Conservation (phyloP, 2,888 invertebrate genomes). For the Luperina nickerlii region DNA sequence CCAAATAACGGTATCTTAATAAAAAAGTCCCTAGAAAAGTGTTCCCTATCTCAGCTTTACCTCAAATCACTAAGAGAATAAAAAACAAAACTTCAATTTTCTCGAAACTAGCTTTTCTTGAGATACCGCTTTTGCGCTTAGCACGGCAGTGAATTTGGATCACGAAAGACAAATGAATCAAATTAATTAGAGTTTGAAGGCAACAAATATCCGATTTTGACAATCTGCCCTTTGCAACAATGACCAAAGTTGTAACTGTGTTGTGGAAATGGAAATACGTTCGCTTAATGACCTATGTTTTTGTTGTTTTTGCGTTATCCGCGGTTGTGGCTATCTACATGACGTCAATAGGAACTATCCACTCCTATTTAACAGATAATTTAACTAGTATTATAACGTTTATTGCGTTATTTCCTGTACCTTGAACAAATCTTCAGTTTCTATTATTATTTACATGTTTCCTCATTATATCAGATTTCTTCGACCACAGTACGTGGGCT, state of each 20-base stretch:
- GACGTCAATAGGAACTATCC: slow-evolving; percentile 11
- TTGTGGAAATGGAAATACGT: slow-evolving; percentile 29
- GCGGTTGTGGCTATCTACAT: slow-evolving; percentile 38
- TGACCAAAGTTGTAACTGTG: slow-evolving; percentile 31
- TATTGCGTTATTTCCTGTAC: slow-evolving; percentile 26
- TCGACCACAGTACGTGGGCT: slow-evolving; percentile 70
- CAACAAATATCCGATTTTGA: background rate
- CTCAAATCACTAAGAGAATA: too few species aligned
- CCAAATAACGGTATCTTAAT: too few species aligned
- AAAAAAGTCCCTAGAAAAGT: too few species aligned
- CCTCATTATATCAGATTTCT: slow-evolving; percentile 46
- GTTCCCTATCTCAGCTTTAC: too few species aligned
- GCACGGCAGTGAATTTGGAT: too few species aligned
- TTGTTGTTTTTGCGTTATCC: background rate
- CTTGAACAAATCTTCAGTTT: slow-evolving; percentile 20
- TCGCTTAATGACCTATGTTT: slow-evolving; percentile 32
- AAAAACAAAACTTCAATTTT: too few species aligned
- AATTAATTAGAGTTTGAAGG: slow-evolving; percentile 13
- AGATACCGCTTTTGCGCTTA: too few species aligned
- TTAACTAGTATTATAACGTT: background rate
- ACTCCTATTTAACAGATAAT: slow-evolving; percentile 21
- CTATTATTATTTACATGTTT: slow-evolving; percentile 24
- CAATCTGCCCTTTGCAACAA: slow-evolving; percentile 8
- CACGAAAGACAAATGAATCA: slow-evolving; percentile 4
- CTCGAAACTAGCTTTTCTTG: too few species aligned